A percentile compares a stretch with the other conserved stretches of the same genome.
These are phyloP conservation scores for Lagothrix lagotricha DNA, from an alignment of 2,797 vertebrate species.

Conservation along the genomic window DNA sequence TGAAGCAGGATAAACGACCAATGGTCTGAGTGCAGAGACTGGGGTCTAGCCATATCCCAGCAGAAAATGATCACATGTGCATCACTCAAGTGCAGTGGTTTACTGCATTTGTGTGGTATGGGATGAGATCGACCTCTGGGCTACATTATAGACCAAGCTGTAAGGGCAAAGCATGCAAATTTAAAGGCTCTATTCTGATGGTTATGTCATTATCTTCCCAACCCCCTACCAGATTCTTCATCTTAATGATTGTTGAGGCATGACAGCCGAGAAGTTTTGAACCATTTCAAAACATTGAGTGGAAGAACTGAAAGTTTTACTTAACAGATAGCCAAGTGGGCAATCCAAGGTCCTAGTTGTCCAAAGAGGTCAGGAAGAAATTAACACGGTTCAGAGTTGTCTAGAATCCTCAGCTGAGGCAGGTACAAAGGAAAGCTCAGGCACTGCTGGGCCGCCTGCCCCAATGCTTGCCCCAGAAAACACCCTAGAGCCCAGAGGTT, in stretches of 20 bases:
- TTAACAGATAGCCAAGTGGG: not conserved
- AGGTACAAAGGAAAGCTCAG: not conserved
- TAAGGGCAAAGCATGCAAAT: not conserved
- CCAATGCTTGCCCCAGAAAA: not conserved
- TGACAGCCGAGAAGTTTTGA: not conserved
- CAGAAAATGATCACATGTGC: not conserved
- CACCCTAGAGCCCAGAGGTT: not conserved
- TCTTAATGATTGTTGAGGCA: not conserved
- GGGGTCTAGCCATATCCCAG: not conserved
- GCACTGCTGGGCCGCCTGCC: not conserved
- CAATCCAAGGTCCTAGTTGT: not conserved
- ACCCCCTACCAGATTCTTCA: not conserved
- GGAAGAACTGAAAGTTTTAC: not conserved
- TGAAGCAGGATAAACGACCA: not conserved
- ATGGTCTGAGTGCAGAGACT: not conserved
- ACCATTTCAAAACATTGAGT: not conserved
- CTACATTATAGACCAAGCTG: not conserved
- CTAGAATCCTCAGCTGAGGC: not conserved
- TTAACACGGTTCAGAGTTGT: not conserved
- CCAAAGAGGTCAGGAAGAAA: not conserved
- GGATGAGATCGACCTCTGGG: not conserved
- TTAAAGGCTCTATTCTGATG: not conserved
- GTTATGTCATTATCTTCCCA: not conserved
- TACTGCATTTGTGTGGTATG: not conserved
- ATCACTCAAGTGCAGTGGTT: not conserved